Evolutionary conservation across 2,113 vertebrate genomes (phyloP), one percentile per base, ranked within the genome.

Genomic region (Mustela nigripes): DNA sequence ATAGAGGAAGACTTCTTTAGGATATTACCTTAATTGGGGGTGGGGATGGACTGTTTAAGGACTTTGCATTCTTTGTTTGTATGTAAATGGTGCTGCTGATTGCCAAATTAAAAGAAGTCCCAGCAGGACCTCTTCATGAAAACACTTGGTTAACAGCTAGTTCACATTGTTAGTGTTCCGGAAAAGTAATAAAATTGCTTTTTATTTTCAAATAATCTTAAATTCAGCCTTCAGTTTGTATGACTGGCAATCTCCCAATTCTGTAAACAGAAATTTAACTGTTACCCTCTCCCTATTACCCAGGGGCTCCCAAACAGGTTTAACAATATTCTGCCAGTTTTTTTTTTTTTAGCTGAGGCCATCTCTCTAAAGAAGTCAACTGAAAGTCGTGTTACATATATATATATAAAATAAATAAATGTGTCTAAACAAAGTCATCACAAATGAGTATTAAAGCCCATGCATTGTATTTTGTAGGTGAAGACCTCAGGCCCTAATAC

Each of bases 201-300:
- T 81, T 95, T 83, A 92, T 95, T 95, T 97, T 96, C 85, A 83
- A 96, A 97, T 92, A 88, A 87, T 96, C 97, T 95, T 92, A 90
- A 97, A 97, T 96, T 96, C 39, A 79, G 71, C 60, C 91, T 89
- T 93, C n/a, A 60, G 36, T 79, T 48, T 60, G 1, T 79, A 65
- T 60, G 76, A 65, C 53, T 78, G 67, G 39, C 69, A 89, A 45
- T n/a, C 31, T 42, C 65, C 87, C 76, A 96, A 85, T 50, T 96
- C 84, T 84, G 14, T 48, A 53, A 94, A 65, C n/a, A 83, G 60
- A 93, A 63, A 84, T 39, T 87, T 84, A 85, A 90, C 19, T 62
- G 58, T 81, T 50, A 50, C 11, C 21, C 36, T 71, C 50, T 82
- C 26, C 1, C 28, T 10, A 74, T 11, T 33, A 62, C 21, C 33